phyloP scores from a whole-genome alignment of 2,797 vertebrate genomes.

The Mastacembelus armatus region DNA sequence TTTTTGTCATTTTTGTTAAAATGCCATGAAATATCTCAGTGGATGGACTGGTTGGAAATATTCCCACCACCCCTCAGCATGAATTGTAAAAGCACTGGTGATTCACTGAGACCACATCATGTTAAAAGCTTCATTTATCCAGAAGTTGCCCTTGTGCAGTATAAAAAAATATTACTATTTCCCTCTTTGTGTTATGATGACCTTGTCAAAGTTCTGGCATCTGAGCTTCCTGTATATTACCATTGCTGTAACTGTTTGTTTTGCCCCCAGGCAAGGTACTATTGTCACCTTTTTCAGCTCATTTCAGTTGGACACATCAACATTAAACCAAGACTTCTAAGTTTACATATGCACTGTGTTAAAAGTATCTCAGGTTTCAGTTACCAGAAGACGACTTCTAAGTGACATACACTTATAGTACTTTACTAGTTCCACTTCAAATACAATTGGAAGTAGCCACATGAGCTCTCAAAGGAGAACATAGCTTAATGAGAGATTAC shows the following conservation, averaged over 20 bases:
- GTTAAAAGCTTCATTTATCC: too few species aligned
- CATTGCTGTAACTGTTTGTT: constrained; percentile 7
- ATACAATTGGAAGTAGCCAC: neutral
- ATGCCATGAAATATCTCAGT: neutral
- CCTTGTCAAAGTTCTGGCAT: neutral
- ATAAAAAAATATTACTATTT: neutral
- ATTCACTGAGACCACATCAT: too few species aligned
- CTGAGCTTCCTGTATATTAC: neutral
- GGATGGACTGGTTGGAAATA: too few species aligned
- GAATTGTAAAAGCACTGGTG: too few species aligned
- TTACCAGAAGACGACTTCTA: neutral
- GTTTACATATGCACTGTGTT: neutral
- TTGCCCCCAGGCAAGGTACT: neutral
- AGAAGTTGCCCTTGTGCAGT: too few species aligned
- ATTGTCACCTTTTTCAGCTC: neutral
- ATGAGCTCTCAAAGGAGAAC: constrained; percentile 22
- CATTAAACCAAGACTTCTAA: neutral
- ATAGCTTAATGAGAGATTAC: constrained; percentile 6
- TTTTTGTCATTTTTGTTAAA: neutral
- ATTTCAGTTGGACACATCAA: neutral
- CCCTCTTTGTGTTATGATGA: neutral
- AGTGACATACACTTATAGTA: neutral
- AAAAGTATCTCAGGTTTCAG: neutral
- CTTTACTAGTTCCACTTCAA: neutral
- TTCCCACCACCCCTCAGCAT: neutral